Evolutionary conservation across 2,797 vertebrate species (phyloP), one percentile per base, ranked within the genome.

Genomic region (Poecilia wingei): DNA sequence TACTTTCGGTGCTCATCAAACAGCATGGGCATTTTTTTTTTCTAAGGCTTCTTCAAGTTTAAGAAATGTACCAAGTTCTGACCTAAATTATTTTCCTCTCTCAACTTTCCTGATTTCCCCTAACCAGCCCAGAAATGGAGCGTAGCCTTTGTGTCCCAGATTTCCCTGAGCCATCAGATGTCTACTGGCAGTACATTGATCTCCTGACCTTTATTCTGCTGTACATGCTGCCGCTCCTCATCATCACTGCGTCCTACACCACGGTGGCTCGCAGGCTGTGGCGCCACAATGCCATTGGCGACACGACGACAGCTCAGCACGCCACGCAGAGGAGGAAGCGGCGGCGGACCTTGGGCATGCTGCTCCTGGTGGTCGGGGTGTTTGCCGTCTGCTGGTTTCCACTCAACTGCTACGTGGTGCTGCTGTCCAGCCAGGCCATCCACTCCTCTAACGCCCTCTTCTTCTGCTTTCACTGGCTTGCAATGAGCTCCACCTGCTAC

Each of bases 401-500:
- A 0, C 92, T 98, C 59, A 98, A 98, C 84, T 97, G 97, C 89
- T 98, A 98, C 0, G 94, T 98, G 87, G 95, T 98, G 79, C 93
- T 98, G 57, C 93, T 98, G 72, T 98, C 97, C 82, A 98, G 96
- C 79, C 96, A 97, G 90, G 95, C 95, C 84, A 97, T 98, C 84
- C 93, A 94, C 83, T 97, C 95, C n/a, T 97, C 96, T 87, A 97
- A 98, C 0, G 93, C 93, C n/a, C 86, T 97, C 18, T 98, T 97
- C 87, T 98, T 98, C n/a, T 96, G 96, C 84, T 97, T 97, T 78
- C 97, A 98, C 91, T 98, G 97, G 97, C 94, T 98, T 4, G 97
- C 97, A 71, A 97, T 98, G 97, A 98, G 97, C 93, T 97, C 97
- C 86, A 97, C 97, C 72, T 98, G 97, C 91, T 98, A 98, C 95